Evolutionary conservation across 2,888 invertebrate genomes (phyloP).

Genomic region (Eristalis tenax): DNA sequence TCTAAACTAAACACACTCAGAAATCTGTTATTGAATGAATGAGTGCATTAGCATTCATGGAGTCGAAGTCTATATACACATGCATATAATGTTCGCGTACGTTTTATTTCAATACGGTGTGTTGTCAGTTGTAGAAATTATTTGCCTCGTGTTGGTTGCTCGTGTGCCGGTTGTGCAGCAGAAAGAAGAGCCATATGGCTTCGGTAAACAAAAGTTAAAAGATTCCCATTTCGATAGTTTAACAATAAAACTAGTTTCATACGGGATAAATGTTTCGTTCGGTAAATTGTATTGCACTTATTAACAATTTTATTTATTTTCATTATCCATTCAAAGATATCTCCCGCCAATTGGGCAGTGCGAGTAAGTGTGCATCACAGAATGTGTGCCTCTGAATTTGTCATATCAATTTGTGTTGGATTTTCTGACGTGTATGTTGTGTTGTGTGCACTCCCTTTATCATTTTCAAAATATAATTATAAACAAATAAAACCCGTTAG

Average conservation of each 20-base stretch:
- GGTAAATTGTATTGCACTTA: slow-evolving; percentile 10
- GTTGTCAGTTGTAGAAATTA: slow-evolving; percentile 19
- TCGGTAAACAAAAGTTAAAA: too few species aligned
- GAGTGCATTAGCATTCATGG: too few species aligned
- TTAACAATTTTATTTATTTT: slow-evolving; percentile 20
- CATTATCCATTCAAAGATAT: neutral
- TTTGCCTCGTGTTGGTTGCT: slow-evolving; percentile 24
- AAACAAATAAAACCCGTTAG: too few species aligned
- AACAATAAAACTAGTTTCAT: neutral
- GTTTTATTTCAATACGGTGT: neutral
- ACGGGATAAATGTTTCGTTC: slow-evolving; percentile 41
- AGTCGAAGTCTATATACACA: too few species aligned
- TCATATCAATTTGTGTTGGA: neutral
- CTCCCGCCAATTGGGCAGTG: neutral
- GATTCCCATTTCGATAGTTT: neutral
- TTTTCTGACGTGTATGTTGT: neutral
- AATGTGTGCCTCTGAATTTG: neutral
- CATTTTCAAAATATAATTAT: neutral
- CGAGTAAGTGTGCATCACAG: slow-evolving; percentile 18
- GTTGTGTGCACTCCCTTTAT: neutral
- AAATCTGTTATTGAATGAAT: too few species aligned
- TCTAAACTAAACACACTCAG: too few species aligned
- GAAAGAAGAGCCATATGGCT: slow-evolving; percentile 10
- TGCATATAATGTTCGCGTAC: neutral
- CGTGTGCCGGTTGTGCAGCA: neutral